A percentile compares a stretch with the other conserved stretches of the same genome.
phyloP scores from a whole-genome alignment of 2,888 invertebrate species.

The Acrocyrtus sp. region DNA sequence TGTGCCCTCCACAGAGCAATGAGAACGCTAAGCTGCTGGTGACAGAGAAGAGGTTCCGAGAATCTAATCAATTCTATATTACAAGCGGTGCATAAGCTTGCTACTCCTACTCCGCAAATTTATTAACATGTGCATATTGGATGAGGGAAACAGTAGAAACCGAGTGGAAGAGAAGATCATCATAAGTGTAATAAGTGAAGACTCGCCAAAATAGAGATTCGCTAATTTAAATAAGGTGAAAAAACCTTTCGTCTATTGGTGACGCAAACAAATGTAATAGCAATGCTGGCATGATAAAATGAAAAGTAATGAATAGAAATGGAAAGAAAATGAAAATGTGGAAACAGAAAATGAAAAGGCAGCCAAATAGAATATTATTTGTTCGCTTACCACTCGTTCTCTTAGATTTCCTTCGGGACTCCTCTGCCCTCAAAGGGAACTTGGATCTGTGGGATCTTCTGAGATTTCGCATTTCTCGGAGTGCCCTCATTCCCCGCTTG shows the following conservation, averaged over 20 bases:
- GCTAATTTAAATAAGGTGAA: slow-evolving; percentile 47
- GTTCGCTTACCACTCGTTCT: slow-evolving; percentile 58
- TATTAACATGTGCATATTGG: slow-evolving; percentile 39
- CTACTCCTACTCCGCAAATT: too few relatives aligned
- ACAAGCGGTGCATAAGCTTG: too few relatives aligned
- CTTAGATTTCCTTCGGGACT: slow-evolving; percentile 57
- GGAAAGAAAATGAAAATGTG: background rate
- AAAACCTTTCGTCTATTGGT: slow-evolving; percentile 40
- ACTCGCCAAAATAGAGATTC: slow-evolving; percentile 5
- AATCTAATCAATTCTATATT: too few relatives aligned
- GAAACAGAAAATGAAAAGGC: background rate
- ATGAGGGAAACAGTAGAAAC: slow-evolving; percentile 29
- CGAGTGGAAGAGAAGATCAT: slow-evolving; percentile 26
- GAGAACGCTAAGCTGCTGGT: too few relatives aligned
- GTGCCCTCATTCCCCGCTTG: slow-evolving; percentile 35
- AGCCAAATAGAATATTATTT: slow-evolving; percentile 2
- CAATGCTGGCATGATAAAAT: background rate
- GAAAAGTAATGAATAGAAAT: background rate
- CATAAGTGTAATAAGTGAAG: background rate
- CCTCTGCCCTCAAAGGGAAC: slow-evolving; percentile 59
- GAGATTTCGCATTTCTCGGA: slow-evolving; percentile 45
- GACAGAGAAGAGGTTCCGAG: too few relatives aligned
- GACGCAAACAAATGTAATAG: too few relatives aligned
- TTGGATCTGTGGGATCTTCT: slow-evolving; percentile 57
- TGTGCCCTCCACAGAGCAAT: too few relatives aligned